Conservation (phyloP, 2,797 vertebrate genomes). For the Notolabrus celidotus region DNA sequence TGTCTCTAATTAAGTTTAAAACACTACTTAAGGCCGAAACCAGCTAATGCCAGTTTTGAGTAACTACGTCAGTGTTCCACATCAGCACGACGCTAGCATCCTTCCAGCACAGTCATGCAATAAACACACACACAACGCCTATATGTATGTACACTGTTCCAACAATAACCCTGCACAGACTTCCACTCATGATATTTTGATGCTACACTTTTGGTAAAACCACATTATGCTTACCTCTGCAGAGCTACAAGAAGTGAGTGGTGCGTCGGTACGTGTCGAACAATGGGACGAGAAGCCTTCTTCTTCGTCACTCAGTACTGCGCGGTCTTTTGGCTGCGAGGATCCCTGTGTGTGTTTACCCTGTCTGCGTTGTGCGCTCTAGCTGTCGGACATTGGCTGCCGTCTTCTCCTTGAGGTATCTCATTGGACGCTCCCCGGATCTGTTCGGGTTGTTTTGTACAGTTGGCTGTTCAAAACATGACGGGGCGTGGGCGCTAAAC, state of each 20-base stretch:
- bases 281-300: slow-evolving; percentile 71
- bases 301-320: slow-evolving; percentile 45
- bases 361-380: slow-evolving; percentile 38
- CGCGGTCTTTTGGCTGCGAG: slow-evolving; percentile 50
- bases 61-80: slow-evolving; percentile 1
- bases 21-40: too few species aligned
- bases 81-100: slow-evolving; percentile 33
- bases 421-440: slow-evolving; percentile 63
- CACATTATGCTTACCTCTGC: slow-evolving; percentile 55
- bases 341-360: slow-evolving; percentile 66
- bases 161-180: neutral
- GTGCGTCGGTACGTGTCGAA: slow-evolving; percentile 60
- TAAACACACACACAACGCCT: neutral
- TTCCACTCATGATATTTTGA: slow-evolving; percentile 5
- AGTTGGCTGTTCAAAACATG: slow-evolving; percentile 57
- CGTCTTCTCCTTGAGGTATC: slow-evolving; percentile 54
- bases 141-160: too few species aligned
- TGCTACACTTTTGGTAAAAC: neutral
- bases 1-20: neutral
- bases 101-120: slow-evolving; percentile 20
- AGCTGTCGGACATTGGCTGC: slow-evolving; percentile 75
- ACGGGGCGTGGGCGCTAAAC: slow-evolving; percentile 57
- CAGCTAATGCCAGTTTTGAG: neutral
- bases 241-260: slow-evolving; percentile 41
- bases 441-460: slow-evolving; percentile 7